Conservation (phyloP, 1,140 invertebrate genomes). For the Lepidotrigona ventralis region DNA sequence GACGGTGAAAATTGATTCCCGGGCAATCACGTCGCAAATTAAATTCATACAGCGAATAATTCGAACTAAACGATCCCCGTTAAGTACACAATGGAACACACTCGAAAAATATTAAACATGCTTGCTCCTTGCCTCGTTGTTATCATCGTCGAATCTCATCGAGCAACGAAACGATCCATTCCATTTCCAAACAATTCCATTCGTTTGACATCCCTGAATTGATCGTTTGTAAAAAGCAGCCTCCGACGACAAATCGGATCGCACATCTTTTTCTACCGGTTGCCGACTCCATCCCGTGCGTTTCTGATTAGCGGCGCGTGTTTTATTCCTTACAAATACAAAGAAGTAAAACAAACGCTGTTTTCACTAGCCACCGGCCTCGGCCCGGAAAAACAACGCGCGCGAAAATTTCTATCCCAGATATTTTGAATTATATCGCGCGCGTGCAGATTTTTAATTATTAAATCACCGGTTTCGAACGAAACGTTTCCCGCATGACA, state of each 20-base stretch:
- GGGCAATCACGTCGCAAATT: too few relatives aligned
- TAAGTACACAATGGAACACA: too few relatives aligned
- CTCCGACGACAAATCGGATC: neutral
- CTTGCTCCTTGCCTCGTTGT: too few relatives aligned
- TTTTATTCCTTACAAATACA: neutral
- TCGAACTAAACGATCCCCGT: neutral
- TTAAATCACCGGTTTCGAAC: too few relatives aligned
- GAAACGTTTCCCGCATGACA: neutral
- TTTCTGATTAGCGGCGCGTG: neutral
- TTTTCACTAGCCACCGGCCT: neutral
- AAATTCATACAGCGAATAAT: neutral
- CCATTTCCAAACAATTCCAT: too few relatives aligned
- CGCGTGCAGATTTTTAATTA: neutral
- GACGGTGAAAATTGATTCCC: too few relatives aligned
- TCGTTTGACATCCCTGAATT: too few relatives aligned
- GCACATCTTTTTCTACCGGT: accelerated
- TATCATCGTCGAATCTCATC: too few relatives aligned
- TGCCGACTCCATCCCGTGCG: neutral
- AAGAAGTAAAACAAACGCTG: neutral
- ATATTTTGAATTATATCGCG: neutral
- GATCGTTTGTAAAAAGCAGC: too few relatives aligned
- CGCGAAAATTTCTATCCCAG: neutral
- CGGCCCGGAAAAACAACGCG: too few relatives aligned
- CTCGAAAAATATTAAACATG: neutral
- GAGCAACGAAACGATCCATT: too few relatives aligned